Conservation (phyloP, 2,888 invertebrate species). For the Caenorhabditis imperialis region DNA sequence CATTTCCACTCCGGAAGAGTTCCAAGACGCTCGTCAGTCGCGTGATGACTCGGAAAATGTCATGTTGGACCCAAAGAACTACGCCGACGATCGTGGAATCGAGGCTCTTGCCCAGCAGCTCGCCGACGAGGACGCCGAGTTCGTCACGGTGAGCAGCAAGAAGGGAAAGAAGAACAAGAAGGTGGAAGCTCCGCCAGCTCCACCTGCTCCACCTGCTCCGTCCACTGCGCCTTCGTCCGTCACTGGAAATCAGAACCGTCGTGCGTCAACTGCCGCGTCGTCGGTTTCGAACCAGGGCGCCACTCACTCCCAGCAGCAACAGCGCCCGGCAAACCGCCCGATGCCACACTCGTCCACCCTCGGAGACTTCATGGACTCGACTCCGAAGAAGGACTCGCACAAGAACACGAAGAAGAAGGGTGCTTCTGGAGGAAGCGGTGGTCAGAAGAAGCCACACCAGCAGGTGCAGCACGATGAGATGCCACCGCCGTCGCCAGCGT, state of each 20-base stretch:
- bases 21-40: conserved; percentile 37
- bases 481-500: no score
- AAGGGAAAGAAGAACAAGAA: conserved; percentile 51
- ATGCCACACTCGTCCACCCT: conserved; percentile 19
- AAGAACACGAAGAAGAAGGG: conserved; percentile 34
- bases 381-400: conserved; percentile 33
- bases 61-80: conserved; percentile 57
- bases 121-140: conserved; percentile 50
- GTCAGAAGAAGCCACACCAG: background rate
- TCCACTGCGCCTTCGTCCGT: conserved; percentile 5
- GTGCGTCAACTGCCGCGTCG: background rate
- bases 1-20: conserved; percentile 45
- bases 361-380: conserved; percentile 33
- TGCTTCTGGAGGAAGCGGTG: background rate
- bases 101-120: conserved; percentile 40
- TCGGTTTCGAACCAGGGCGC: background rate
- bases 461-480: background rate
- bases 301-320: conserved; percentile 7
- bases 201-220: conserved; percentile 4
- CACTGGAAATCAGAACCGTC: background rate
- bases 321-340: conserved; percentile 13
- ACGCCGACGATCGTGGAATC: conserved; percentile 49
- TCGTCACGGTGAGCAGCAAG: conserved; percentile 54
- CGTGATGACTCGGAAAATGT: conserved; percentile 31
- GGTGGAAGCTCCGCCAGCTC: background rate